Percentiles rank a stretch among this genome's conserved stretches.
phyloP scores from a whole-genome alignment of 2,113 vertebrate genomes.

The Pleuronectes platessa region DNA sequence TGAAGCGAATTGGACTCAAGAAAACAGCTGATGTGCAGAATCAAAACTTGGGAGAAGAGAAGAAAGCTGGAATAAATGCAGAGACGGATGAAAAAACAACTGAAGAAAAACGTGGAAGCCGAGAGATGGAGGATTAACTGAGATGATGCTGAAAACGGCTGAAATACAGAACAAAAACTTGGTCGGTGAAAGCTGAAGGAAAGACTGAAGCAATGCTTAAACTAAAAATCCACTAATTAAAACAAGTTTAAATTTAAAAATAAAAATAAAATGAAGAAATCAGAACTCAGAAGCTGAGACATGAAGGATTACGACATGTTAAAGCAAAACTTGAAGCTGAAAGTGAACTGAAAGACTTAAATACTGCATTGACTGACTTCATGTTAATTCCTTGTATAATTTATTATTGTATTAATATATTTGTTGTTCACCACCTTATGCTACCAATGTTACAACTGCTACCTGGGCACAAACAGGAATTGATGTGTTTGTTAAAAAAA shows the following conservation, averaged over 20 bases:
- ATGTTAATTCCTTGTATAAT: neutral
- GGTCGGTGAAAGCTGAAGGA: neutral
- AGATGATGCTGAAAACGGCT: neutral
- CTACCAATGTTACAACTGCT: neutral
- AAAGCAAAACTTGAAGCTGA: neutral
- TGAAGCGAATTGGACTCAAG: no score
- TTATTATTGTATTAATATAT: neutral
- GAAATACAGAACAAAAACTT: neutral
- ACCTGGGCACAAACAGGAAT: neutral
- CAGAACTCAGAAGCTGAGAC: neutral
- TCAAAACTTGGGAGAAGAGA: neutral
- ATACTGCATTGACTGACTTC: neutral
- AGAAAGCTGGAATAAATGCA: neutral
- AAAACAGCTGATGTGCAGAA: no score
- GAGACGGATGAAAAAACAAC: no score
- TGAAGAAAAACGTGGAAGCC: neutral
- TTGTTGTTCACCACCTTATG: neutral
- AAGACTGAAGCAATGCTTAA: neutral
- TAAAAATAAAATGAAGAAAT: neutral
- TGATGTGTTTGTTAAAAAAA: no score
- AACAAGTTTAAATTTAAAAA: neutral
- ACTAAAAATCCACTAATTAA: neutral
- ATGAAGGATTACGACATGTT: neutral
- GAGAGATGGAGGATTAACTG: neutral
- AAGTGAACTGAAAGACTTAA: neutral